These are phyloP conservation scores for Myotis vivesi DNA, from an alignment of 2,797 vertebrate genomes.

Conservation along the genomic window DNA sequence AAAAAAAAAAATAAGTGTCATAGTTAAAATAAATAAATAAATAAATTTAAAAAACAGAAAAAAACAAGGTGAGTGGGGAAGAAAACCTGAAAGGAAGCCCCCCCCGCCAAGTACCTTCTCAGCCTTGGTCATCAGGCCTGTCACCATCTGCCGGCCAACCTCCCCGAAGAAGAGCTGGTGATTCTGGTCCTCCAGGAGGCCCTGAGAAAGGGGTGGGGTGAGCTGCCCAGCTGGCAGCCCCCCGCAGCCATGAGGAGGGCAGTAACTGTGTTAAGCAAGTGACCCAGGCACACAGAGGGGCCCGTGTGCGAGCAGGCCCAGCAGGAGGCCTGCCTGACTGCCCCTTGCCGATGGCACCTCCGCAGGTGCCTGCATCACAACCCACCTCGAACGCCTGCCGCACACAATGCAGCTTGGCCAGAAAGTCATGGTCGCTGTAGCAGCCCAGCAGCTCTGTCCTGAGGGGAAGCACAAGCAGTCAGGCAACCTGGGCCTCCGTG, in stretches of 20 bases:
- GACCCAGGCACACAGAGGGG: rapidly evolving
- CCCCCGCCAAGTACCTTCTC: slow-evolving; percentile 89
- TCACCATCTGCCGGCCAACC: slow-evolving; percentile 97
- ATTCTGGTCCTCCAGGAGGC: slow-evolving; percentile 90
- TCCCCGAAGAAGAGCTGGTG: slow-evolving; percentile 96
- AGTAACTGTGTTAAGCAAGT: rapidly evolving
- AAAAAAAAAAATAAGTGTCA: too few relatives aligned
- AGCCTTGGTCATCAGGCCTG: slow-evolving; percentile 94
- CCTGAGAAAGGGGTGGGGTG: slow-evolving; percentile 79
- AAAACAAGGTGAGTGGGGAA: background rate
- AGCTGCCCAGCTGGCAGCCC: background rate
- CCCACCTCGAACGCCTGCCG: slow-evolving; percentile 96
- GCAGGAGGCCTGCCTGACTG: background rate
- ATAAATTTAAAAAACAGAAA: background rate
- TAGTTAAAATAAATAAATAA: background rate
- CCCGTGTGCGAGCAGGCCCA: background rate
- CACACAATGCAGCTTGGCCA: slow-evolving; percentile 96
- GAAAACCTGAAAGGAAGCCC: background rate
- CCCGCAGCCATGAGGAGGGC: background rate
- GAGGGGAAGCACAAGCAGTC: slow-evolving; percentile 29
- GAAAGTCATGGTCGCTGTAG: slow-evolving; percentile 96
- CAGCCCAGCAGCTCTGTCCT: slow-evolving; percentile 97
- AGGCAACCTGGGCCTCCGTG: rapidly evolving
- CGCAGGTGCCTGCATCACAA: background rate
- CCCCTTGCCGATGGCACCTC: background rate